Conservation (phyloP, 2,888 invertebrate species). For the Ophioninae sp. region DNA sequence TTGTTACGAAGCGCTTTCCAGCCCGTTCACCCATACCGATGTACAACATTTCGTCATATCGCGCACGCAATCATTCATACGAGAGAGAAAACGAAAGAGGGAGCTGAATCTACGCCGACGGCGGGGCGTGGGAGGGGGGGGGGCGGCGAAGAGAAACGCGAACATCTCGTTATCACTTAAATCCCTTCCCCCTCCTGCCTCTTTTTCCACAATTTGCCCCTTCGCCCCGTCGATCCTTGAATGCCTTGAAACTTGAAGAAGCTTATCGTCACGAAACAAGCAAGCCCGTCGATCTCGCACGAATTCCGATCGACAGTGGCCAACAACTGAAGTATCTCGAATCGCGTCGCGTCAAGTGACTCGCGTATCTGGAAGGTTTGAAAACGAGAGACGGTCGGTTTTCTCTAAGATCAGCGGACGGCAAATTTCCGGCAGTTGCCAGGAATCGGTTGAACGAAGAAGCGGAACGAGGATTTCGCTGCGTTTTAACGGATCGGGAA, state of each 20-base stretch:
- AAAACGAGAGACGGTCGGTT: too few relatives aligned
- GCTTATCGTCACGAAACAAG: constrained; percentile 39
- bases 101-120: neutral
- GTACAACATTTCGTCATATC: constrained; percentile 40
- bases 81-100: neutral
- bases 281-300: neutral
- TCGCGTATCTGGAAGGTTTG: neutral
- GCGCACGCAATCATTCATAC: constrained; percentile 16
- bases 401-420: too few relatives aligned
- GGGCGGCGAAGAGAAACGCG: constrained; percentile 13
- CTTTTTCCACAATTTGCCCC: neutral
- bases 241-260: neutral
- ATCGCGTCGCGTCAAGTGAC: neutral
- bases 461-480: too few relatives aligned
- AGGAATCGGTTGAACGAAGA: too few relatives aligned
- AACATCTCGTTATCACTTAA: constrained; percentile 30
- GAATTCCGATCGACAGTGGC: neutral
- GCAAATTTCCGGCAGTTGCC: too few relatives aligned
- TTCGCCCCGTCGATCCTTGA: neutral
- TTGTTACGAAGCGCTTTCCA: constrained; percentile 44
- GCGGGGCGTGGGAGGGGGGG: neutral
- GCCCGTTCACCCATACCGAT: constrained; percentile 25
- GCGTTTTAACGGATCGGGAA: too few relatives aligned
- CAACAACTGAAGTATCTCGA: neutral
- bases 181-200: neutral